A percentile compares a stretch with the other conserved stretches of the same genome.
Evolutionary conservation across 2,797 vertebrate genomes (phyloP).

Genomic region (Arvicola amphibius): DNA sequence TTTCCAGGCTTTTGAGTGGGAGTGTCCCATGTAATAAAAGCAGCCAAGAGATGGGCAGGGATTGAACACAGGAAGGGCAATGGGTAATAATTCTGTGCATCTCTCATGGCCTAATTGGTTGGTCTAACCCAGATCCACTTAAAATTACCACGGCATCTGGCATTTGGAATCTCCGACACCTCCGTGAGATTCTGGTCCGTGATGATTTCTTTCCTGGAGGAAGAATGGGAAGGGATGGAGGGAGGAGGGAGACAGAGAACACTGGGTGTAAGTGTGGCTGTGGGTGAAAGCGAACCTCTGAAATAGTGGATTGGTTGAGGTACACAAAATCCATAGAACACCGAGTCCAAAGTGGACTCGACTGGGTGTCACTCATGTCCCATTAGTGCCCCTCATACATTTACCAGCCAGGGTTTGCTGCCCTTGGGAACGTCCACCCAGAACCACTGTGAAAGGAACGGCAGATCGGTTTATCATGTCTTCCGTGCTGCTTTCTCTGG

Average conservation of each 20-base stretch:
- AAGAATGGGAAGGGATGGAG: neutral
- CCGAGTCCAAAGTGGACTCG: neutral
- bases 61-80: neutral
- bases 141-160: neutral
- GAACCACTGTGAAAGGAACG: neutral
- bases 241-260: neutral
- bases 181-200: neutral
- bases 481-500: neutral
- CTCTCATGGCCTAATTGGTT: neutral
- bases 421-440: neutral
- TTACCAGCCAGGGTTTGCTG: neutral
- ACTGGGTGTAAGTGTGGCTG: neutral
- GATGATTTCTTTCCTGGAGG: neutral
- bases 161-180: neutral
- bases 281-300: neutral
- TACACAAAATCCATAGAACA: neutral
- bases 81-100: neutral
- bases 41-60: neutral
- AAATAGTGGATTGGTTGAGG: neutral
- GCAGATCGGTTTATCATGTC: neutral
- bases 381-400: neutral
- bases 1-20: neutral
- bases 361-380: neutral
- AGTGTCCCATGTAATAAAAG: neutral
- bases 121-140: neutral